A percentile compares a stretch with the other conserved stretches of the same genome.
These are phyloP conservation scores for Uropetala carovei DNA, from an alignment of 2,888 invertebrate genomes.

Conservation along the genomic window DNA sequence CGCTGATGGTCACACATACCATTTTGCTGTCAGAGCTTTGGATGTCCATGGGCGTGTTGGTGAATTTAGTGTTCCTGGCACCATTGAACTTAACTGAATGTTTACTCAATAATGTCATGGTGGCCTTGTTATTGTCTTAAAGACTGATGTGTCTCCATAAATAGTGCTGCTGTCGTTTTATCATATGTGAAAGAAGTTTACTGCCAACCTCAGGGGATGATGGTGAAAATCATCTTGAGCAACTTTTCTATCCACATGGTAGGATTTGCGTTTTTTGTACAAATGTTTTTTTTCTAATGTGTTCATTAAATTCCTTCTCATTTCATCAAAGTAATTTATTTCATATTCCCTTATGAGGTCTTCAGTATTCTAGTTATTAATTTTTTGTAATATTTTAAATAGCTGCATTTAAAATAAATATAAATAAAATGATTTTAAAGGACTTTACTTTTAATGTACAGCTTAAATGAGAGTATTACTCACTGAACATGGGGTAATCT, in stretches of 20 bases:
- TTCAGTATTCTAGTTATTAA: no score
- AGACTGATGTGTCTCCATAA: conserved; percentile 45
- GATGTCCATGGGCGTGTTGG: conserved; percentile 89
- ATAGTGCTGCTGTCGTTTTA: neutral
- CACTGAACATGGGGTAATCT: no score
- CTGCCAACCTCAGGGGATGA: neutral
- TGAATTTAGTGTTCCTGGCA: conserved; percentile 88
- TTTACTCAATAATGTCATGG: conserved; percentile 32
- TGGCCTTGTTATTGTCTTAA: conserved; percentile 40
- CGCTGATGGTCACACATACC: conserved; percentile 93
- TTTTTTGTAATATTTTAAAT: no score
- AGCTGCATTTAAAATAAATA: no score
- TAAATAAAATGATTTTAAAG: no score
- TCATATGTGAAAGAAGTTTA: conserved; percentile 25
- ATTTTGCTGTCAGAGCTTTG: conserved; percentile 94
- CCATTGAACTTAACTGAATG: conserved; percentile 75
- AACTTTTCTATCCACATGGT: neutral
- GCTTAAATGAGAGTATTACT: no score
- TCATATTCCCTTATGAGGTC: neutral
- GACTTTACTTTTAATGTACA: no score
- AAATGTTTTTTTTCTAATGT: neutral
- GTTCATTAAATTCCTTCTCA: neutral
- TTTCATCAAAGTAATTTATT: conserved; percentile 12
- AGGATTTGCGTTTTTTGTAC: conserved; percentile 15
- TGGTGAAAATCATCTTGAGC: neutral